phyloP scores from a whole-genome alignment of 2,888 invertebrate species.

The Xestia xanthographa region DNA sequence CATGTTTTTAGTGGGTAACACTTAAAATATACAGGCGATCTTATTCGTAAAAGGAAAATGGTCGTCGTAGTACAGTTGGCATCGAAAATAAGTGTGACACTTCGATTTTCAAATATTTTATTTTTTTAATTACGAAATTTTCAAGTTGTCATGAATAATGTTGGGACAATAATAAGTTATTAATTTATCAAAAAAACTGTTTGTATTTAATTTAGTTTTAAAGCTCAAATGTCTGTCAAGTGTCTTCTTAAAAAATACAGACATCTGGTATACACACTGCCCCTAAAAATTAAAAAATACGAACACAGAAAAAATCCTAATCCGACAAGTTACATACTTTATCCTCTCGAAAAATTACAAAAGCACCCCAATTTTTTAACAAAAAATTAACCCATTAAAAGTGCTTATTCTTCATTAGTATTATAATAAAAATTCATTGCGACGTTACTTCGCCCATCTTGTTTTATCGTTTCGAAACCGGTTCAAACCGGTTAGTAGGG shows the following conservation, averaged over 20 bases:
- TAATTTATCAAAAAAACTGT: not conserved
- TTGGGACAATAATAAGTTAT: not conserved
- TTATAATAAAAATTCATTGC: conserved; percentile 65
- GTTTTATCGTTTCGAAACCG: conserved; percentile 61
- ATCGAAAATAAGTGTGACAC: not conserved
- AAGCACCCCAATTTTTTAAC: conserved; percentile 37
- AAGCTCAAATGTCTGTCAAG: not conserved
- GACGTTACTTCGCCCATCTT: conserved; percentile 58
- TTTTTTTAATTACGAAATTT: too few species aligned
- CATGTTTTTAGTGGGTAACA: not conserved
- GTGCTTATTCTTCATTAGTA: conserved; percentile 63
- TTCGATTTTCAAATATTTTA: not conserved
- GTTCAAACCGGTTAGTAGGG: conserved; percentile 76
- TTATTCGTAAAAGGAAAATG: not conserved
- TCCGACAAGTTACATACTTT: conserved; percentile 13
- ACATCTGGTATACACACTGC: conserved; percentile 15
- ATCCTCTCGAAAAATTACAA: conserved; percentile 47
- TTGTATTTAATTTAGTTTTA: not conserved
- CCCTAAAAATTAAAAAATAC: not conserved
- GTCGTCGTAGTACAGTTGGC: conserved; percentile 6
- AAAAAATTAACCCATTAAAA: conserved; percentile 58
- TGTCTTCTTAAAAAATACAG: not conserved
- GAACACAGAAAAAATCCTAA: conserved; percentile 5
- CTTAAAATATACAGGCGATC: not conserved
- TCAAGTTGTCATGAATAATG: too few species aligned